phyloP scores from a whole-genome alignment of 2,113 vertebrate species.

The Penelope pileata region DNA sequence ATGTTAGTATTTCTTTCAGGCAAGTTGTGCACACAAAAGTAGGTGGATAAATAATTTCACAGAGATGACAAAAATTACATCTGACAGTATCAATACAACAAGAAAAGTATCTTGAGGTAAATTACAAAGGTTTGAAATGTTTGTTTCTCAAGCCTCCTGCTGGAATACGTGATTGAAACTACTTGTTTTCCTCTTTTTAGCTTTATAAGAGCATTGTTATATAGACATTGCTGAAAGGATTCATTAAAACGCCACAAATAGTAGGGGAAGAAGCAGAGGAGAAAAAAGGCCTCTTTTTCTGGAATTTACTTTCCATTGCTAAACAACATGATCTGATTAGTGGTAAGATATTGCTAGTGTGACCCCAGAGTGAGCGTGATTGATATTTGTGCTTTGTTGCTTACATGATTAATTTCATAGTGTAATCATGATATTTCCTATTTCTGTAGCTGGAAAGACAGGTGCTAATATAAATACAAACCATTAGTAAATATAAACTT shows the following conservation, averaged over 20 bases:
- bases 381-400: not conserved
- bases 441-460: not conserved
- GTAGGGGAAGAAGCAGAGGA: not conserved
- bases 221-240: not conserved
- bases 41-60: not conserved
- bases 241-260: not conserved
- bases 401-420: not conserved
- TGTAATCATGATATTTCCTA: not conserved
- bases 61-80: not conserved
- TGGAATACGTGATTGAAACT: not conserved
- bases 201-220: not conserved
- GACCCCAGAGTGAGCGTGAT: not conserved
- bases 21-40: not conserved
- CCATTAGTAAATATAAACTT: not conserved
- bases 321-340: not conserved
- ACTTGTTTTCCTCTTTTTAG: not conserved
- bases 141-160: not conserved
- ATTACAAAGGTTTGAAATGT: not conserved
- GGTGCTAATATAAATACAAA: not conserved
- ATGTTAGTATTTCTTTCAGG: not conserved
- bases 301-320: not conserved
- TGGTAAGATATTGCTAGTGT: not conserved
- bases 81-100: fast-evolving
- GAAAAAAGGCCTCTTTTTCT: not conserved
- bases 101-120: not conserved